Percentiles rank a stretch among this genome's conserved stretches.
Evolutionary conservation across 2,113 vertebrate genomes (phyloP).

Genomic region (Redunca redunca): DNA sequence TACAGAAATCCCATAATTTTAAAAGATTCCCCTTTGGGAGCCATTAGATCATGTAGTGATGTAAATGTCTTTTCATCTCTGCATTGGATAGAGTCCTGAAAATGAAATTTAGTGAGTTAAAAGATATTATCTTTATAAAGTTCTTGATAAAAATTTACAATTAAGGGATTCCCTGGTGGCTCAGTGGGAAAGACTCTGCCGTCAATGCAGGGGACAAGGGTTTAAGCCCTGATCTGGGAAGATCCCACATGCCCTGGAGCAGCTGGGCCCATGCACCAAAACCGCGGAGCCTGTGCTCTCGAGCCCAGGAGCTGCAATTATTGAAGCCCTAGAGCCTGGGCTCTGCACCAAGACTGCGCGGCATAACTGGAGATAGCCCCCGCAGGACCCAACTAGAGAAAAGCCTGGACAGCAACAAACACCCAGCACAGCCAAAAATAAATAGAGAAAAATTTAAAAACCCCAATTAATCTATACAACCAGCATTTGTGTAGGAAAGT

Average conservation of each 20-base stretch:
- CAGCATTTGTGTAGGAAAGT: neutral
- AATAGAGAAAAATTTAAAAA: neutral
- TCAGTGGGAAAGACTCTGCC: neutral
- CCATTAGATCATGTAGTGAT: neutral
- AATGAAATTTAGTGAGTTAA: neutral
- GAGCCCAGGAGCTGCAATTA: neutral
- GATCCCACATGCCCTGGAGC: neutral
- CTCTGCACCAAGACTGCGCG: neutral
- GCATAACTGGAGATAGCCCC: neutral
- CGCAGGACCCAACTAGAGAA: neutral
- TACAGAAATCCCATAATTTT: neutral
- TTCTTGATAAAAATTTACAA: neutral
- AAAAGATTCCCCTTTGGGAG: neutral
- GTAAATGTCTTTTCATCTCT: neutral
- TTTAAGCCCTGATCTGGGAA: neutral
- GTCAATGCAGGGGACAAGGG: neutral
- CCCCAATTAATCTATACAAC: neutral
- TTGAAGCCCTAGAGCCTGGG: neutral
- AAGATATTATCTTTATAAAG: neutral
- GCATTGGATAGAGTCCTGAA: neutral
- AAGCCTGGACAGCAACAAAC: neutral
- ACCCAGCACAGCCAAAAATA: neutral
- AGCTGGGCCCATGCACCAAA: neutral
- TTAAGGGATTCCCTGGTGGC: neutral
- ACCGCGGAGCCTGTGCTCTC: neutral